Conservation (phyloP, 2,113 vertebrate species). For the Cynoglossus semilaevis region DNA sequence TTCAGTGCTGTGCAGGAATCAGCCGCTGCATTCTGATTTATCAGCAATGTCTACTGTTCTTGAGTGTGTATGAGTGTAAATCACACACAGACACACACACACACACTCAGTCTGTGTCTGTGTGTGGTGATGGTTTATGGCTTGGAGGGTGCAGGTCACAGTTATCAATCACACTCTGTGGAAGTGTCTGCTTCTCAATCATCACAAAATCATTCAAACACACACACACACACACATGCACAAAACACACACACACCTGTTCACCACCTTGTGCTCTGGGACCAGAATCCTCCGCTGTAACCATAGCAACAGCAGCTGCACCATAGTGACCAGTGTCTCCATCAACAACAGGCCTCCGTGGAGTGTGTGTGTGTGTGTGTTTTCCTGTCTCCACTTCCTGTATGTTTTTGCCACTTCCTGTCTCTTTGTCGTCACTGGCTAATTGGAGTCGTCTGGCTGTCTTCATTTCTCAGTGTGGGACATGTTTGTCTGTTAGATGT, state of each 20-base stretch:
- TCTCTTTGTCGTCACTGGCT: too few species aligned
- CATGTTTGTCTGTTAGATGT: too few species aligned
- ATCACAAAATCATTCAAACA: slow-evolving; percentile 34
- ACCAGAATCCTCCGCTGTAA: slow-evolving; percentile 22
- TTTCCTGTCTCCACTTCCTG: background rate
- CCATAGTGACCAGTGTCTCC: slow-evolving; percentile 22
- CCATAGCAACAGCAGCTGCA: slow-evolving; percentile 27
- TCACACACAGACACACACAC: slow-evolving; percentile 19
- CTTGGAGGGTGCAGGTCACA: slow-evolving; percentile 8
- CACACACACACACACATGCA: background rate
- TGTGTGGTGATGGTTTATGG: slow-evolving; percentile 22
- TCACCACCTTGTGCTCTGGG: slow-evolving; percentile 19
- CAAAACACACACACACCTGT: slow-evolving; percentile 24
- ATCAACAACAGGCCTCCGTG: background rate
- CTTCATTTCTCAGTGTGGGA: too few species aligned
- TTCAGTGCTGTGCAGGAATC: background rate
- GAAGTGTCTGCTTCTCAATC: slow-evolving; percentile 45
- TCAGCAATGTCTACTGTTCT: slow-evolving; percentile 17
- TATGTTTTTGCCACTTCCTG: too few species aligned
- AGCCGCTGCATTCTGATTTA: slow-evolving; percentile 7
- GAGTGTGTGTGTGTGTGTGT: background rate
- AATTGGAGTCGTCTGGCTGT: too few species aligned
- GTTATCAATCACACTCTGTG: slow-evolving; percentile 38
- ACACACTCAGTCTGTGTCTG: slow-evolving; percentile 11
- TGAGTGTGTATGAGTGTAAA: slow-evolving; percentile 27